Evolutionary conservation across 2,797 vertebrate species (phyloP).

Genomic region (Vireo griseus): DNA sequence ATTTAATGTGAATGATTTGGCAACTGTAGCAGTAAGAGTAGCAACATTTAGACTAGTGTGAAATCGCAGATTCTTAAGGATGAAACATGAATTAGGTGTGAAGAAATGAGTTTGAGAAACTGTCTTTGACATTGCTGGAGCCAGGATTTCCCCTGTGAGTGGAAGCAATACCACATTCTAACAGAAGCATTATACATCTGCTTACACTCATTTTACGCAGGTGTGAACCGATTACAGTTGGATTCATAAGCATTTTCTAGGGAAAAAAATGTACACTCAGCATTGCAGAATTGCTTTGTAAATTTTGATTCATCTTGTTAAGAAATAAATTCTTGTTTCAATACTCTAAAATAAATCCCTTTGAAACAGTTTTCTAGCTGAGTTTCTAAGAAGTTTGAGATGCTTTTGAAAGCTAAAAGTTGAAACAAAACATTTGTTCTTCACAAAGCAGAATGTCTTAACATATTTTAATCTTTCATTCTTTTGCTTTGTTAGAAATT

Average conservation of each 20-base stretch:
- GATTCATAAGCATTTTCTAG: not conserved
- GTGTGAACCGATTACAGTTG: constrained; percentile 12
- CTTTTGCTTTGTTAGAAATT: not conserved
- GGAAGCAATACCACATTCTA: not conserved
- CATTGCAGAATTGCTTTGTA: not conserved
- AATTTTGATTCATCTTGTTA: not conserved
- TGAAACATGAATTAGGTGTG: constrained; percentile 41
- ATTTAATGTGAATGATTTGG: constrained; percentile 26
- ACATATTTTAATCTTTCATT: not conserved
- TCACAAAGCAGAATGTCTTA: not conserved
- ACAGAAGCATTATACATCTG: constrained; percentile 38
- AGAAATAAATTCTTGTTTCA: not conserved
- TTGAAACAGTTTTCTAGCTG: not conserved
- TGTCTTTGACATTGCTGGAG: not conserved
- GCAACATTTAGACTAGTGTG: not conserved
- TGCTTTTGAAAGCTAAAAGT: not conserved
- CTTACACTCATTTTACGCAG: not conserved
- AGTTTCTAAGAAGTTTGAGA: not conserved
- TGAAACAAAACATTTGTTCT: not conserved
- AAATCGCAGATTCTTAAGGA: constrained; percentile 21
- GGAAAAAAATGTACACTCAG: not conserved
- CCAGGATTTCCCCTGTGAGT: constrained; percentile 1
- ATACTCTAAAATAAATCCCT: not conserved
- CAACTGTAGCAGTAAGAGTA: constrained; percentile 15
- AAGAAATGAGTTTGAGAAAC: constrained; percentile 37